A percentile compares a stretch with the other conserved stretches of the same genome.
These are phyloP conservation scores for Isoperla grammatica DNA, from an alignment of 2,888 invertebrate genomes.

Conservation along the genomic window DNA sequence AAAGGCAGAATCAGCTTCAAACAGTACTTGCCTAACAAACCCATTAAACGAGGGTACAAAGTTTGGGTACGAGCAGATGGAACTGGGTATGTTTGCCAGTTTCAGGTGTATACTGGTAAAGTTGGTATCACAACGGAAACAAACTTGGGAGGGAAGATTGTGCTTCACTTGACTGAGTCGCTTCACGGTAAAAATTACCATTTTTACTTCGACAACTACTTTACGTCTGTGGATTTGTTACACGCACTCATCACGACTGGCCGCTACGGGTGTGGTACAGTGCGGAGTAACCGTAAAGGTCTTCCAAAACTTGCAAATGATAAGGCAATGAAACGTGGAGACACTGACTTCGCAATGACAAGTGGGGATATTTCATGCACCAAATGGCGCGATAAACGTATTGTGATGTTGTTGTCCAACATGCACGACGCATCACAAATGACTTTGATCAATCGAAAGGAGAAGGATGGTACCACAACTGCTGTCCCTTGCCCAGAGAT, in stretches of 20 bases:
- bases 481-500: constrained; percentile 33
- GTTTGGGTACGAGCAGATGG: constrained; percentile 28
- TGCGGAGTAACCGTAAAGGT: background rate
- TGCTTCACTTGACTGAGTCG: constrained; percentile 13
- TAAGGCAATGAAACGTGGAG: background rate
- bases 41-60: constrained; percentile 29
- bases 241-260: background rate
- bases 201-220: constrained; percentile 3
- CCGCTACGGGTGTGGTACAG: background rate
- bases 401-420: constrained; percentile 35
- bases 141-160: constrained; percentile 6
- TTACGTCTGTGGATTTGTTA: background rate
- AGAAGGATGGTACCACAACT: constrained; percentile 32
- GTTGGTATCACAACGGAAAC: constrained; percentile 12
- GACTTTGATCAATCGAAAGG: constrained; percentile 27
- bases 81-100: constrained; percentile 34
- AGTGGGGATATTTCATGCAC: background rate
- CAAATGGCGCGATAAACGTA: constrained; percentile 35
- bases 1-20: constrained; percentile 25
- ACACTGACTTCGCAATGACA: background rate
- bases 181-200: constrained; percentile 6
- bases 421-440: constrained; percentile 33
- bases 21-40: constrained; percentile 27
- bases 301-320: background rate
- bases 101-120: constrained; percentile 38